A percentile compares a stretch with the other conserved stretches of the same genome.
Conservation (phyloP, 1,140 invertebrate species). For the Schlechtendalia chinensis region DNA sequence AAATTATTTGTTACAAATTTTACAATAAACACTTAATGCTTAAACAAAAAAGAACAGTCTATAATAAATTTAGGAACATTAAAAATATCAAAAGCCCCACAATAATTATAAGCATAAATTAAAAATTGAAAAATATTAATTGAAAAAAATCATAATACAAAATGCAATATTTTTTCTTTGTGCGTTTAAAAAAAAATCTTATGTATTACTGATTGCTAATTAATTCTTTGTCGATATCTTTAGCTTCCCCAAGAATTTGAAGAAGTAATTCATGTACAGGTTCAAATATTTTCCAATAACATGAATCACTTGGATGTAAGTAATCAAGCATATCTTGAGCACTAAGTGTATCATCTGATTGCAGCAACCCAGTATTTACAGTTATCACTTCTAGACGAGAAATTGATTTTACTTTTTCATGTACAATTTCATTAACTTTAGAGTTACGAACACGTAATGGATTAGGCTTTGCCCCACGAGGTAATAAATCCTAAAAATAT, state of each 20-base stretch:
- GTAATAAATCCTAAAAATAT: conserved; percentile 73
- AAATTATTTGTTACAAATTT: background rate
- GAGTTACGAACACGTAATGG: conserved; percentile 70
- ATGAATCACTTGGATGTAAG: conserved; percentile 77
- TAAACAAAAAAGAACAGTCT: conserved; percentile 23
- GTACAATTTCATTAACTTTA: conserved; percentile 71
- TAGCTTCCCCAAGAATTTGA: conserved; percentile 69
- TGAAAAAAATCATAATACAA: conserved; percentile 33
- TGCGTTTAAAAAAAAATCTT: background rate
- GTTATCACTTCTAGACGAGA: conserved; percentile 68
- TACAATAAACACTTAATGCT: conserved; percentile 1
- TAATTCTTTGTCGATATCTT: conserved; percentile 69
- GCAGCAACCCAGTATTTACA: conserved; percentile 74
- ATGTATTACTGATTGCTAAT: conserved; percentile 66
- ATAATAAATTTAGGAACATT: conserved; percentile 47
- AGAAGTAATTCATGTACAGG: conserved; percentile 73
- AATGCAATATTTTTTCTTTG: background rate
- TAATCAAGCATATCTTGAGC: conserved; percentile 88
- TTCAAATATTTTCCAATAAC: conserved; percentile 80
- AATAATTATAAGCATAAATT: conserved; percentile 18
- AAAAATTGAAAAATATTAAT: conserved; percentile 18
- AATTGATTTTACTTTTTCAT: conserved; percentile 62
- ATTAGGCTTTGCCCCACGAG: conserved; percentile 80
- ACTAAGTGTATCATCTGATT: conserved; percentile 75
- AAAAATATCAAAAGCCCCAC: conserved; percentile 26